Conservation (phyloP, 2,797 vertebrate genomes). For the Lagodon rhomboides region DNA sequence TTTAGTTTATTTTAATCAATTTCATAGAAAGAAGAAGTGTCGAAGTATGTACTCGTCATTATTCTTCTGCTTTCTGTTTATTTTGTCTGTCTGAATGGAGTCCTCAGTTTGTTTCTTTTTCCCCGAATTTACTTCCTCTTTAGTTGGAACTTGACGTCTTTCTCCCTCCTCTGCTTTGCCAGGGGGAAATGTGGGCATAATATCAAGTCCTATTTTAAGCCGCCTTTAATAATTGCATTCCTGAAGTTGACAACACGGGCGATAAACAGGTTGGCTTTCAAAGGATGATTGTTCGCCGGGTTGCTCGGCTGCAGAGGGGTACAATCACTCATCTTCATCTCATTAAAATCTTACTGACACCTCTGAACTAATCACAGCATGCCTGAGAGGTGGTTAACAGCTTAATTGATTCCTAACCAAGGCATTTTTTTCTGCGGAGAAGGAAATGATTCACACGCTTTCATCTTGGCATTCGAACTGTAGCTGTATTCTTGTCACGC, state of each 20-base stretch:
- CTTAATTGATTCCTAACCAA: slow-evolving; percentile 34
- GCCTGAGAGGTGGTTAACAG: slow-evolving; percentile 18
- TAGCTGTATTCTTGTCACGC: slow-evolving; percentile 5
- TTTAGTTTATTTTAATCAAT: background rate
- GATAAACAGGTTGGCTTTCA: slow-evolving; percentile 45
- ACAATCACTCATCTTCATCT: slow-evolving; percentile 45
- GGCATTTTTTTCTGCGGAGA: slow-evolving; percentile 8
- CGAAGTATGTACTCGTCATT: background rate
- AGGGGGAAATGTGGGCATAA: slow-evolving; percentile 33
- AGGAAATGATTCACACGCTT: slow-evolving; percentile 7
- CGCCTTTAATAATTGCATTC: slow-evolving; percentile 55
- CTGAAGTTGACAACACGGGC: slow-evolving; percentile 47
- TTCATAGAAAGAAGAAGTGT: background rate
- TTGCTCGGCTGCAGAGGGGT: slow-evolving; percentile 33
- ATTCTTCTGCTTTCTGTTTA: slow-evolving; percentile 4
- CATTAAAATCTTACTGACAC: slow-evolving; percentile 48
- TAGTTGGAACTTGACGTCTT: slow-evolving; percentile 21
- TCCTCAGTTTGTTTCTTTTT: slow-evolving; percentile 6
- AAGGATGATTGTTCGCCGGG: slow-evolving; percentile 28
- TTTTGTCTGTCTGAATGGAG: slow-evolving; percentile 17
- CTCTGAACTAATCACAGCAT: slow-evolving; percentile 45
- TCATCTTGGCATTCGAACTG: slow-evolving; percentile 10
- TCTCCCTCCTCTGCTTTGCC: slow-evolving; percentile 36
- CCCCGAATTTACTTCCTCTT: slow-evolving; percentile 35
- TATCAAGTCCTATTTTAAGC: slow-evolving; percentile 59